phyloP scores from a whole-genome alignment of 1,140 invertebrate genomes.

The Linepithema humile region DNA sequence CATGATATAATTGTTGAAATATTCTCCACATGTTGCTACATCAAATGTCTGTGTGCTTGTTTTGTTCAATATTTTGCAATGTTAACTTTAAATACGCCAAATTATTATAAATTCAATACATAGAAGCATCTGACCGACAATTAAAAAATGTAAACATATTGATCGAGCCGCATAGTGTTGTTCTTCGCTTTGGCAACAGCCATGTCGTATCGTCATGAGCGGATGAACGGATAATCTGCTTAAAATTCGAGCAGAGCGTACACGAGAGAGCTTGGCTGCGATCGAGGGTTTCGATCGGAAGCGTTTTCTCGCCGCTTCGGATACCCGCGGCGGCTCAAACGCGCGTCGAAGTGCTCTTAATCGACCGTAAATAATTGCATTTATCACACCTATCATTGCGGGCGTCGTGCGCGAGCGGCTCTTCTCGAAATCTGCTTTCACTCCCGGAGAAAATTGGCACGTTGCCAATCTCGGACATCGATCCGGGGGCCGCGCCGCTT shows the following conservation, averaged over 20 bases:
- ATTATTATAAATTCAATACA: no score
- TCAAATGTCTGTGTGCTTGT: no score
- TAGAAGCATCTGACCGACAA: background rate
- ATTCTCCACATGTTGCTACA: background rate
- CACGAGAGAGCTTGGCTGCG: constrained; percentile 61
- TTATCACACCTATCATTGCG: constrained; percentile 84
- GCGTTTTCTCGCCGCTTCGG: constrained; percentile 51
- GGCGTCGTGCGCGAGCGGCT: constrained; percentile 67
- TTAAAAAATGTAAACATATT: constrained; percentile 49
- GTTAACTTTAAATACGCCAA: no score
- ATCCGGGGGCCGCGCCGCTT: constrained; percentile 70
- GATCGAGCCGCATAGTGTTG: constrained; percentile 21
- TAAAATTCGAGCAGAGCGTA: constrained; percentile 79
- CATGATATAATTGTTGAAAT: background rate
- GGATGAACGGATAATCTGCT: constrained; percentile 80
- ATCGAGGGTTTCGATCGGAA: constrained; percentile 77
- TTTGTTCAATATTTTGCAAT: no score
- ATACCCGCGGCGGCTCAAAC: constrained; percentile 49
- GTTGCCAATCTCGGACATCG: constrained; percentile 76
- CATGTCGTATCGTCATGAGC: constrained; percentile 35
- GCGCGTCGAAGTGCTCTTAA: constrained; percentile 80
- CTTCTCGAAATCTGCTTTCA: constrained; percentile 79
- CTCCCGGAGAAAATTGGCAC: constrained; percentile 78
- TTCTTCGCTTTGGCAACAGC: constrained; percentile 69
- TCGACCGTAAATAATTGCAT: constrained; percentile 85